A percentile compares a stretch with the other conserved stretches of the same genome.
Conservation (phyloP, 2,797 vertebrate species). For the Urophycis tenuis region DNA sequence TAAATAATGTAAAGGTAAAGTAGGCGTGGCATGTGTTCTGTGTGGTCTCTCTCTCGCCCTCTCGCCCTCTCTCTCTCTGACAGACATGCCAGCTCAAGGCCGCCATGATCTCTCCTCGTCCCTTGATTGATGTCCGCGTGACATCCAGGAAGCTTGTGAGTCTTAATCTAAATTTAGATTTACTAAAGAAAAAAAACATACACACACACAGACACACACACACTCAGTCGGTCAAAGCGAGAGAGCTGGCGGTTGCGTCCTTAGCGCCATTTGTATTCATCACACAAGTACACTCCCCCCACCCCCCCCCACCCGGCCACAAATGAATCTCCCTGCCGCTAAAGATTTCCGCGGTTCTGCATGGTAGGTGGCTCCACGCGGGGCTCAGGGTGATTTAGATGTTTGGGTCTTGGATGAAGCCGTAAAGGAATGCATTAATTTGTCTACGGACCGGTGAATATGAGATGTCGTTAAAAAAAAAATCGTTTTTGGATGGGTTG, state of each 20-base stretch:
- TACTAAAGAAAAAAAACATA: background rate
- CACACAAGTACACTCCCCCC: background rate
- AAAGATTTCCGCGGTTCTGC: constrained; percentile 1
- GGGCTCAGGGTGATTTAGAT: background rate
- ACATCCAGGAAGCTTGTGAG: background rate
- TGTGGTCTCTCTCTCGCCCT: background rate
- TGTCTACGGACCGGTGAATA: constrained; percentile 5
- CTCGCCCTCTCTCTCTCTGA: background rate
- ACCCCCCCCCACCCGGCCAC: background rate
- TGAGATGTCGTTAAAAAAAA: constrained; percentile 6
- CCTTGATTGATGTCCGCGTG: background rate
- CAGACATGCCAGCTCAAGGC: background rate
- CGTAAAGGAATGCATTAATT: constrained; percentile 5
- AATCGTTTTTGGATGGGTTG: constrained; percentile 2
- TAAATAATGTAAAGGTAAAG: background rate
- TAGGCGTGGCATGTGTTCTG: background rate
- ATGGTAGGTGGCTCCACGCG: background rate
- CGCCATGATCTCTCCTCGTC: background rate
- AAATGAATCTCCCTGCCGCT: background rate
- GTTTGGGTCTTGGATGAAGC: constrained; percentile 4
- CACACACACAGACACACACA: too few relatives aligned
- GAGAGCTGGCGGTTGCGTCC: background rate
- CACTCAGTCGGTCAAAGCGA: background rate
- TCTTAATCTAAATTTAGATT: constrained; percentile 1
- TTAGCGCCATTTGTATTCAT: background rate